Evolutionary conservation across 2,113 vertebrate species (phyloP), one percentile per base, ranked within the genome.

Genomic region (Zosterops hypoxanthus): DNA sequence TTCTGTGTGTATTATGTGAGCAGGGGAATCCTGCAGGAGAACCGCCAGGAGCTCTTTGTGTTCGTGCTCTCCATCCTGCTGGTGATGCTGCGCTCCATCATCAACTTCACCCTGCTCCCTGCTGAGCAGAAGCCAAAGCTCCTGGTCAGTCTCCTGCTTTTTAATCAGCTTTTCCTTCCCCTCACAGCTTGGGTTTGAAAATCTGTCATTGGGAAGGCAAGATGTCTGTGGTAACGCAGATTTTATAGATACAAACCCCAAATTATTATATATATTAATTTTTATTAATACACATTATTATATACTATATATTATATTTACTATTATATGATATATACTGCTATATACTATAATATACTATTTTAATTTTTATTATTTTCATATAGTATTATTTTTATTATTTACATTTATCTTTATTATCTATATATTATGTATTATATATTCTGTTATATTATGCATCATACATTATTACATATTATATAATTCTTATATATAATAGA

Each of bases 11-110:
- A 99, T 75, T 99, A 99, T 33, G 97, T 99, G 83, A 95, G 72
- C 25, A 97, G 98, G 15, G 98, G 98, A 2, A 97, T 99, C 57
- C 97, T 99, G 96, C 98, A 99, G 96, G 98, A 99, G 97, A 99
- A 99, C 88, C 95, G 97, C 22, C 98, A 98, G 97, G 98, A 99
- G 97, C 98, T 99, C 82, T 55, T 98, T 0, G 98, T 91, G 13
- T 99, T 99, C 21, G 96, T 98, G 19, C 94, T 99, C 34, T 98
- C 97, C 80, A 84, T 99, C 52, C 15, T 98, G 64, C 75, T 98
- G 14, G 87, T 98, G 84, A 98, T 99, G 98, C 91, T 98, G 6
- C 98, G 98, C 19, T 99, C 99, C 4, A 11, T 98, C 82, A 91
- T 98, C 96, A 99, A 98, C 98, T 99, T 98, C 97, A 82, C 73